A percentile compares a stretch with the other conserved stretches of the same genome.
Evolutionary conservation across 2,113 vertebrate genomes (phyloP).

Genomic region (Suricata suricatta): DNA sequence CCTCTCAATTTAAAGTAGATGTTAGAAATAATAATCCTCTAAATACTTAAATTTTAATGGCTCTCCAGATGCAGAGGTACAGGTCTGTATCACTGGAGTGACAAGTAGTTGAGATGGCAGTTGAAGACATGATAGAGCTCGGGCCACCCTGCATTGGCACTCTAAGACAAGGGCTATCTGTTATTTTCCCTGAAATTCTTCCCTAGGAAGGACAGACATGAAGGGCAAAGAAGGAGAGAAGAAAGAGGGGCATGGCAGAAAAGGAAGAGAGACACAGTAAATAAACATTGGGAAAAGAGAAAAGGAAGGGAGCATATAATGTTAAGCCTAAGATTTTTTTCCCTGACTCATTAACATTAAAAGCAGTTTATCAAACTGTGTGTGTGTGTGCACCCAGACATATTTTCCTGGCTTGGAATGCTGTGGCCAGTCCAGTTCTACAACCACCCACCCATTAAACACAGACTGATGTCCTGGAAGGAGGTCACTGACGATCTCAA

Average conservation of each 20-base stretch:
- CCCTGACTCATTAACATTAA: constrained; percentile 31
- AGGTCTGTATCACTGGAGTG: not conserved
- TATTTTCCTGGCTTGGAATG: constrained; percentile 41
- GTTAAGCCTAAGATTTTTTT: not conserved
- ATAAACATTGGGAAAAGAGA: not conserved
- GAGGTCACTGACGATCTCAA: constrained; percentile 16
- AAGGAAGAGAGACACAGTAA: not conserved
- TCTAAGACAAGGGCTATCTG: not conserved
- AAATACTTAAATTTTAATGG: not conserved
- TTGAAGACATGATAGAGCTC: not conserved
- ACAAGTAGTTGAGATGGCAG: not conserved
- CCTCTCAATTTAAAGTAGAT: not conserved
- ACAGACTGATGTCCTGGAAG: constrained; percentile 3
- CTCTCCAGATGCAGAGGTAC: not conserved
- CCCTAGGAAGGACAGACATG: not conserved
- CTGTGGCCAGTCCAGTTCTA: not conserved
- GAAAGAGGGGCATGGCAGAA: not conserved
- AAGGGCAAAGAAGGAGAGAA: not conserved
- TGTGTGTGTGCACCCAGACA: not conserved
- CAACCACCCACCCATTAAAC: not conserved
- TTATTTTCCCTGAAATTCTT: not conserved
- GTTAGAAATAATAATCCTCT: not conserved
- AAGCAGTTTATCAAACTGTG: not conserved
- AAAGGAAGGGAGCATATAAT: not conserved
- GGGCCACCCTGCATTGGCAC: not conserved